Evolutionary conservation across 1,140 invertebrate species (phyloP).

Genomic region (Parapsyche elsis): DNA sequence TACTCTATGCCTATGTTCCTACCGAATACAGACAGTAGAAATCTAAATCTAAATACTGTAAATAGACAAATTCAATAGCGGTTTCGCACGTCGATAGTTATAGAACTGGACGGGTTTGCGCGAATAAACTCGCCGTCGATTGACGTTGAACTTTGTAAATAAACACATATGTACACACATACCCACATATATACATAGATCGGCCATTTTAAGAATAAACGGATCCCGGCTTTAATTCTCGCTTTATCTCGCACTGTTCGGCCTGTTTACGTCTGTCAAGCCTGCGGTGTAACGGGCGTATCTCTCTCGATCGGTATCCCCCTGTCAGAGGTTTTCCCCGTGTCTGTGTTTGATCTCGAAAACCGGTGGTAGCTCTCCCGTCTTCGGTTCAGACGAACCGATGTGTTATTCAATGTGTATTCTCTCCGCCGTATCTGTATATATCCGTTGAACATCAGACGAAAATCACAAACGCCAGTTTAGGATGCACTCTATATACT

Average conservation of each 20-base stretch:
- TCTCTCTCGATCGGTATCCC: slow-evolving; percentile 11
- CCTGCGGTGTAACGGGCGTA: not conserved
- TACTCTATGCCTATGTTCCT: too few relatives aligned
- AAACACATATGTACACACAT: not conserved
- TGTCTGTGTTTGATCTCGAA: slow-evolving; percentile 1
- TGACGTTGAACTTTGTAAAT: too few relatives aligned
- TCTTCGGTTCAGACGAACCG: not conserved
- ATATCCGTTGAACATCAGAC: not conserved
- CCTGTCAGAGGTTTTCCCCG: not conserved
- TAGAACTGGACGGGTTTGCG: not conserved
- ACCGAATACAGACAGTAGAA: too few relatives aligned
- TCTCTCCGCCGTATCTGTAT: too few relatives aligned
- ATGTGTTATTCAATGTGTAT: too few relatives aligned
- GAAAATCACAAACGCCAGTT: too few relatives aligned
- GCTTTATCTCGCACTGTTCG: not conserved
- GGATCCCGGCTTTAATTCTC: not conserved
- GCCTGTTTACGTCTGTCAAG: slow-evolving; percentile 25
- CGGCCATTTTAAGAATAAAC: not conserved
- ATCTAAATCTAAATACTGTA: too few relatives aligned
- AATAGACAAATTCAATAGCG: not conserved
- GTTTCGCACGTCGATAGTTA: not conserved
- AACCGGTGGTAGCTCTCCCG: not conserved
- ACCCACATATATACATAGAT: not conserved
- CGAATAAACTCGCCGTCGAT: not conserved
- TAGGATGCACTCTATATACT: too few relatives aligned